A percentile compares a stretch with the other conserved stretches of the same genome.
Conservation (phyloP, 2,797 vertebrate genomes). For the Scleropages formosus region DNA sequence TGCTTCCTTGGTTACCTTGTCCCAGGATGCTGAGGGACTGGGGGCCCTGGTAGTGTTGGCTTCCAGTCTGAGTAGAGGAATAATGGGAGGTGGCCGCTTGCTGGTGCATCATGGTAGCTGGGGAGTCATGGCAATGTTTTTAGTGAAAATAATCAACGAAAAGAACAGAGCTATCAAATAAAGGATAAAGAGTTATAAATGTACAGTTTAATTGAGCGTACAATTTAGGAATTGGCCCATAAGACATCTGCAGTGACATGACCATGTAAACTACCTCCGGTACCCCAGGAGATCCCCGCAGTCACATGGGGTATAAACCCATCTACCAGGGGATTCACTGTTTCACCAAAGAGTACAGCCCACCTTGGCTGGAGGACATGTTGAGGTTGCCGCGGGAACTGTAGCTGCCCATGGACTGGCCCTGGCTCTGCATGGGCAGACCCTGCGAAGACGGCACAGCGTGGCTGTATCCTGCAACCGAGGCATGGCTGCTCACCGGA, state of each 20-base stretch:
- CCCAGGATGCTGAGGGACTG: constrained; percentile 86
- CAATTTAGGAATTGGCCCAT: no score
- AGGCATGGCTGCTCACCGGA: constrained; percentile 74
- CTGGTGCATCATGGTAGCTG: constrained; percentile 95
- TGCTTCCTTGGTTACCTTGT: constrained; percentile 85
- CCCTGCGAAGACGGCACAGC: constrained; percentile 79
- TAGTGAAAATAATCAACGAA: no score
- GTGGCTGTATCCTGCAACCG: constrained; percentile 74
- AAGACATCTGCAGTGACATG: no score
- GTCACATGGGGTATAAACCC: not conserved
- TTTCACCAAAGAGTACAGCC: constrained; percentile 42
- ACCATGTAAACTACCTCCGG: no score
- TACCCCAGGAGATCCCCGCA: not conserved
- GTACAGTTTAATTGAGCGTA: no score
- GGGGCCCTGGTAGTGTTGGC: constrained; percentile 91
- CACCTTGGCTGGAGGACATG: constrained; percentile 91
- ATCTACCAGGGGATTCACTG: not conserved
- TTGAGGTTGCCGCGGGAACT: constrained; percentile 89
- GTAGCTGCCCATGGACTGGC: constrained; percentile 75
- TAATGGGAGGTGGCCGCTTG: constrained; percentile 87
- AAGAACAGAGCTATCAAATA: no score
- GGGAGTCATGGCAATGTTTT: constrained; percentile 39
- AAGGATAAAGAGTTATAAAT: no score
- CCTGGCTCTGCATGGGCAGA: constrained; percentile 82
- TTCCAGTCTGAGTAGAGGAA: constrained; percentile 80